Conservation (phyloP, 2,888 invertebrate genomes). For the Cephus pygmeus region DNA sequence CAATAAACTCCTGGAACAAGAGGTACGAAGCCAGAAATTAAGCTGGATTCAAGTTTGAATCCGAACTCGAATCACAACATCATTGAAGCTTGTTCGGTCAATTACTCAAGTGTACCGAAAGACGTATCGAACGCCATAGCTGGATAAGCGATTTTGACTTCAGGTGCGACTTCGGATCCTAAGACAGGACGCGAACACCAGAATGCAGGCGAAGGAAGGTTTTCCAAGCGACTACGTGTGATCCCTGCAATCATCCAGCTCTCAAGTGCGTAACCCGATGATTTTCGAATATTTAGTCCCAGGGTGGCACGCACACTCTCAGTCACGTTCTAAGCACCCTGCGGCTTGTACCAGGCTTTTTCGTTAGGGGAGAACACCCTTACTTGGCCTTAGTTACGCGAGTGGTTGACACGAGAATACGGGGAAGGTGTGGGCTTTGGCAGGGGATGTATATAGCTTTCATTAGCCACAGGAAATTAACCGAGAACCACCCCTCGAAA, state of each 20-base stretch:
- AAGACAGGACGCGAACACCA: neutral
- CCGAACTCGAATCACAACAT: neutral
- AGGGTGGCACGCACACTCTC: neutral
- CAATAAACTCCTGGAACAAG: neutral
- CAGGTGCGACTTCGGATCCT: neutral
- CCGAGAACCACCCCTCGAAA: conserved; percentile 41
- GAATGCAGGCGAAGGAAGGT: neutral
- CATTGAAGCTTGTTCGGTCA: neutral
- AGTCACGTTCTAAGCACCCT: neutral
- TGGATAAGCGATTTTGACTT: neutral
- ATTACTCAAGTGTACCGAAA: neutral
- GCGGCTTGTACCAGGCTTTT: conserved; percentile 4
- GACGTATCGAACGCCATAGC: neutral
- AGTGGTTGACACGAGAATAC: conserved; percentile 2
- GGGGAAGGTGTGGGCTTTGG: conserved; percentile 13
- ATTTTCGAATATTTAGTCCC: neutral
- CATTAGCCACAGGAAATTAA: conserved; percentile 65
- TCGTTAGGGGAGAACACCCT: neutral
- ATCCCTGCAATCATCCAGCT: neutral
- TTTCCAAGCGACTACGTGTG: neutral
- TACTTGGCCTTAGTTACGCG: neutral
- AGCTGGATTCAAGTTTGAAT: neutral
- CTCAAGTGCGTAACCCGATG: neutral
- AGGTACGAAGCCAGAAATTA: neutral
- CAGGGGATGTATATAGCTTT: conserved; percentile 41